Evolutionary conservation across 2,797 vertebrate genomes (phyloP).

Genomic region (Fringilla coelebs): DNA sequence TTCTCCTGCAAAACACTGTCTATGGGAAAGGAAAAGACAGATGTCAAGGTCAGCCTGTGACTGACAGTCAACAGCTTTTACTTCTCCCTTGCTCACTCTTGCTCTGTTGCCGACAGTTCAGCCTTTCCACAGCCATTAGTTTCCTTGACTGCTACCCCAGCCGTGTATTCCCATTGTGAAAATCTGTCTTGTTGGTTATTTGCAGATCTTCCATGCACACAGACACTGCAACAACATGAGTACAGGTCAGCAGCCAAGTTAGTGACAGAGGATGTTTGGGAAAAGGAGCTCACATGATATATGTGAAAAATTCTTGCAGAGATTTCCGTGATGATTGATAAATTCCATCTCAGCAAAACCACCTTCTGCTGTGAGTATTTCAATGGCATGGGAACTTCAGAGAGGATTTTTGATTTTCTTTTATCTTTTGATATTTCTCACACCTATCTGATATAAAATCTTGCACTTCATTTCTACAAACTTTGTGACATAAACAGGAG

Average conservation of each 20-base stretch:
- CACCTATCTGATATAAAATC: not conserved
- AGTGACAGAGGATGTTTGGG: not conserved
- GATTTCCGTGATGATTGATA: not conserved
- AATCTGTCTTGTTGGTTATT: not conserved
- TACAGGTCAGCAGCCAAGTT: not conserved
- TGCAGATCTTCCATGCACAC: not conserved
- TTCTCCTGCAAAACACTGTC: not conserved
- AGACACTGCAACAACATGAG: not conserved
- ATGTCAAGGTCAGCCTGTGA: not conserved
- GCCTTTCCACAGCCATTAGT: not conserved
- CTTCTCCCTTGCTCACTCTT: not conserved
- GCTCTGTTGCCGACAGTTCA: not conserved
- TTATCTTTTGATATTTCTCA: not conserved
- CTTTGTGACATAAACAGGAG: not conserved
- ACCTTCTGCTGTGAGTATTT: not conserved
- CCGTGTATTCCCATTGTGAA: not conserved
- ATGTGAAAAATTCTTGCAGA: not conserved
- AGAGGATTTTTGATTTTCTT: not conserved
- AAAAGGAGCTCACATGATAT: not conserved
- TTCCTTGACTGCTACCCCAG: not conserved
- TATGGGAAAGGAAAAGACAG: not conserved
- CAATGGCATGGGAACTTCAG: not conserved
- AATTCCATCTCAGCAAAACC: not conserved
- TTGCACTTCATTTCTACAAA: not conserved
- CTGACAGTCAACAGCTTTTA: not conserved